Base-by-base conservation (phyloP, 2,888 invertebrate genomes). In the Himalopsyche kuldschensis region DNA sequence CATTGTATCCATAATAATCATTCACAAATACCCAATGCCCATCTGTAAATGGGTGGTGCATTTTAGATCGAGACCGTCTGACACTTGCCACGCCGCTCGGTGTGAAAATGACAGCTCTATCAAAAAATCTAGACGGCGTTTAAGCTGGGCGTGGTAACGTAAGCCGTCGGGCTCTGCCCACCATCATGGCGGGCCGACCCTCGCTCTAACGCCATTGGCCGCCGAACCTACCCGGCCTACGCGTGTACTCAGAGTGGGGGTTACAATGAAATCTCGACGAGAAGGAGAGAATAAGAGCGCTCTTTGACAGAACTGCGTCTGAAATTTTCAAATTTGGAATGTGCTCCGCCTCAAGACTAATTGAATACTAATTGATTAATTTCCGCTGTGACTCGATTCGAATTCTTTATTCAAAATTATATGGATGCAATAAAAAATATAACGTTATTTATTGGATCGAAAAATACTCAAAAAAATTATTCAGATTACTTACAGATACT, bases 101-200 rank as follows among this genome's bases (percentile, higher is more conserved):
- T 81, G 84, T 78, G 82, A 81, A 82, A 82, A 77, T 79, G 85
- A 82, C 85, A 81, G 78, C 84, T 85, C 82, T 85, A 81, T 84
- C 82, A 79, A 84, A 84, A 78, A 85, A 69, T 78, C 78, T 35
- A 20, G 55, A 55, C 55, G 55, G 46, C 32, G 46, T 32, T 32
- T 48, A 41, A 27, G 35, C 30, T 27, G 82, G 83, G 83, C 82
- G 86, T 79, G 46, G 82, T 77, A 46, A 31, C 27, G 2, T 75
- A 35, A n/a, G 31, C 30, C 32, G 8, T 30, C n/a, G 30, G 75
- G 27, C 55, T 80, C 84, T 84, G 80, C 85, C 86, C 81, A 82
- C 80, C 80, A 76, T 85, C 81, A 86, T 86, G 86, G 86, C 85
- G 84, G 84, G 86, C 86, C 85, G 86, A 86, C 84, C 86, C 86